Evolutionary conservation across 1,140 invertebrate genomes (phyloP).

Genomic region (Saccostrea glomerata): DNA sequence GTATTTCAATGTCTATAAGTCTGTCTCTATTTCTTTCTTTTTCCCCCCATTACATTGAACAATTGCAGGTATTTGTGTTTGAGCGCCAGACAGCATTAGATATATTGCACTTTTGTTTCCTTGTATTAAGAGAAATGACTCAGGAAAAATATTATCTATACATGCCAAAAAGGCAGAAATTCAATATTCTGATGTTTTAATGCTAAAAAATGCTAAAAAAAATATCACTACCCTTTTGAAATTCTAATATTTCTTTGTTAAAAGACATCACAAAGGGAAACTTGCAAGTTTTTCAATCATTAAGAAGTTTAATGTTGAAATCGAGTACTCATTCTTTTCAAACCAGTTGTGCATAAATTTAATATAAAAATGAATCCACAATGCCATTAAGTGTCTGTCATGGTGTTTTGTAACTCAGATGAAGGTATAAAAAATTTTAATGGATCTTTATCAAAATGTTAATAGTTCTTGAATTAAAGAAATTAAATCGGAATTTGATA

Average conservation of each 20-base stretch:
- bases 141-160: background rate
- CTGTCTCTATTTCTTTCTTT: too few relatives aligned
- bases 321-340: background rate
- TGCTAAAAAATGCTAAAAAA: background rate
- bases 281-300: slow-evolving; percentile 12
- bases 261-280: background rate
- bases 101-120: too few relatives aligned
- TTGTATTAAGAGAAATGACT: background rate
- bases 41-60: too few relatives aligned
- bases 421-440: background rate
- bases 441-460: slow-evolving; percentile 29
- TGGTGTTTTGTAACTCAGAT: slow-evolving; percentile 24
- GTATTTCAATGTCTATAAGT: too few relatives aligned
- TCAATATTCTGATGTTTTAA: background rate
- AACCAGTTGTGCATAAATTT: slow-evolving; percentile 8
- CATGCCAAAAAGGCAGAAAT: background rate
- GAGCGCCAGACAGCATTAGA: too few relatives aligned
- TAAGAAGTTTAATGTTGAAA: slow-evolving; percentile 7
- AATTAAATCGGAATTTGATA: slow-evolving; percentile 36
- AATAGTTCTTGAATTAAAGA: slow-evolving; percentile 10
- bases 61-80: too few relatives aligned
- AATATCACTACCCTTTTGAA: background rate
- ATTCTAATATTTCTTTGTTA: background rate
- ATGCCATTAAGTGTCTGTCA: background rate
- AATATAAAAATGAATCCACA: slow-evolving; percentile 7